Conservation (phyloP, 2,888 invertebrate genomes). For the Drosophila kuntzei region DNA sequence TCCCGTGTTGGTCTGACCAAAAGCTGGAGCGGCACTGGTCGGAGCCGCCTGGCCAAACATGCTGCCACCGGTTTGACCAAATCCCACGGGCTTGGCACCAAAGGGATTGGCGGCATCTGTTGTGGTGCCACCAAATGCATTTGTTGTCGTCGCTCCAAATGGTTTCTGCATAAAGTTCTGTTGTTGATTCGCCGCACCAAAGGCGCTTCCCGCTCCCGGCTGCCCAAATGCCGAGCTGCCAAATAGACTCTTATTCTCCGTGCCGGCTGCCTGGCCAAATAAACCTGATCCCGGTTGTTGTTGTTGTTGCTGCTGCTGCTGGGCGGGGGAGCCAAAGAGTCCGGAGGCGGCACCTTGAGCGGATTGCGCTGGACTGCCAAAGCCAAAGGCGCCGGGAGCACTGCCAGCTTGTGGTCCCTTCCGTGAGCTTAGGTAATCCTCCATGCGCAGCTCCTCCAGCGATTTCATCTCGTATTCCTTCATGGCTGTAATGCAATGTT, state of each 20-base stretch:
- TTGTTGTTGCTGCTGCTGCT: slow-evolving; percentile 84
- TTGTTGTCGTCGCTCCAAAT: slow-evolving; percentile 83
- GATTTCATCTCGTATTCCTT: slow-evolving; percentile 98
- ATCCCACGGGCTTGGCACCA: slow-evolving; percentile 82
- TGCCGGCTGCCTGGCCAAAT: slow-evolving; percentile 86
- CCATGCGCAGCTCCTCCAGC: slow-evolving; percentile 96
- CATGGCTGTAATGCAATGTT: slow-evolving; percentile 99
- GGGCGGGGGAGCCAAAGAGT: slow-evolving; percentile 86
- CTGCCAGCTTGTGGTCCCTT: slow-evolving; percentile 89
- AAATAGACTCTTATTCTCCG: slow-evolving; percentile 88
- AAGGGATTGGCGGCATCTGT: slow-evolving; percentile 83
- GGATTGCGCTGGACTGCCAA: slow-evolving; percentile 86
- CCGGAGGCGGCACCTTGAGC: slow-evolving; percentile 84
- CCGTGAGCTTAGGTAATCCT: slow-evolving; percentile 96
- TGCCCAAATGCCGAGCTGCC: slow-evolving; percentile 86
- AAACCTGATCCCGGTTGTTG: slow-evolving; percentile 85
- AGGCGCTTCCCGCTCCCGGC: slow-evolving; percentile 83
- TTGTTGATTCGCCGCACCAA: slow-evolving; percentile 87
- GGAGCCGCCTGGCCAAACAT: slow-evolving; percentile 87
- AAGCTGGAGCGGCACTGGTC: slow-evolving; percentile 87
- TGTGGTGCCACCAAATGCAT: slow-evolving; percentile 30
- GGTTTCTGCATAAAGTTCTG: slow-evolving; percentile 90
- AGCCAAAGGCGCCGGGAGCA: slow-evolving; percentile 86
- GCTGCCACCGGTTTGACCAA: slow-evolving; percentile 86
- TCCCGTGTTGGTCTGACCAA: slow-evolving; percentile 83